These are phyloP conservation scores for Tachyglossus aculeatus DNA, from an alignment of 2,797 vertebrate genomes.

Conservation along the genomic window DNA sequence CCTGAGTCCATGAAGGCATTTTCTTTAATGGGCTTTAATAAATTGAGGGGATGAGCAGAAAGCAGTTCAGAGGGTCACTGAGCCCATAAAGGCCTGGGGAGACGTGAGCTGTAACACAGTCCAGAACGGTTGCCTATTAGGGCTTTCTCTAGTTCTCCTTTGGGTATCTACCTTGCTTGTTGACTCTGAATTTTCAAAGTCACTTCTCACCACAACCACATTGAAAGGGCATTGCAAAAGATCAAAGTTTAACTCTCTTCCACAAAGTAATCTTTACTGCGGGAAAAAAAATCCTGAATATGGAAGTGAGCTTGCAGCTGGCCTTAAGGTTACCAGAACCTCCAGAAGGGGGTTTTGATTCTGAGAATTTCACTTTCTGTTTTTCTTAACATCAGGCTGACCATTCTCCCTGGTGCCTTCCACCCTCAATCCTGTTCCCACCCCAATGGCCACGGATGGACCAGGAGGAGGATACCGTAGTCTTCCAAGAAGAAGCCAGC, in stretches of 20 bases:
- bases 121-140: neutral
- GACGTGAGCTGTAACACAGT: neutral
- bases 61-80: constrained; percentile 1
- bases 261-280: constrained; percentile 57
- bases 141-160: neutral
- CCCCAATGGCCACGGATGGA: neutral
- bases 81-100: neutral
- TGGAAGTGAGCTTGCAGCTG: constrained; percentile 25
- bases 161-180: constrained; percentile 29
- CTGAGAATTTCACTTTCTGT: neutral
- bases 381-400: constrained; percentile 46
- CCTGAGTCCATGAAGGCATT: constrained; percentile 25
- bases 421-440: neutral
- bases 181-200: constrained; percentile 46
- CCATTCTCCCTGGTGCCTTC: constrained; percentile 36
- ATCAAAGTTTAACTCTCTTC: constrained; percentile 72
- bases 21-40: constrained; percentile 35
- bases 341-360: neutral
- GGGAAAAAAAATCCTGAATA: constrained; percentile 38
- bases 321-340: neutral
- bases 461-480: neutral
- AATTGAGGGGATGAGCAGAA: constrained; percentile 15
- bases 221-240: constrained; percentile 67
- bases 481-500: neutral
- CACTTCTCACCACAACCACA: constrained; percentile 70